Evolutionary conservation across 2,797 vertebrate species (phyloP), one percentile per base, ranked within the genome.

Genomic region (Danio jaintianensis): DNA sequence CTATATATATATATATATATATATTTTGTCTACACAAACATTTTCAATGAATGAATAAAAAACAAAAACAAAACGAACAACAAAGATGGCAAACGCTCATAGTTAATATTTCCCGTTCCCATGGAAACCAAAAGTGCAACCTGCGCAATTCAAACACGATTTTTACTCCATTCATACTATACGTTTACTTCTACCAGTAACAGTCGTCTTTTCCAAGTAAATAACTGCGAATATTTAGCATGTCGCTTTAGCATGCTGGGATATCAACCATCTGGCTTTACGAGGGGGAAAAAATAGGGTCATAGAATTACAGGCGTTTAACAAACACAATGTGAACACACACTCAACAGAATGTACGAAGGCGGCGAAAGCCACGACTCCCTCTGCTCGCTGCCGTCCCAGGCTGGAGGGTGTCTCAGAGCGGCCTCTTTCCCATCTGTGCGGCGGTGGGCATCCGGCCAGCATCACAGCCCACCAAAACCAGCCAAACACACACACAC

Each of bases 301-400:
- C 66, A 62, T 71, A 66, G 43, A 48, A 72, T 68, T 68, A 66
- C 68, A 71, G 40, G 53, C 45, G 50, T 72, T 71, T 64, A 79
- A 77, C 40, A 56, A 67, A 82, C 80, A 55, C 52, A 75, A 79
- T 70, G 70, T 63, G 52, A 47, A 82, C 70, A 71, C 77, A 76
- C 66, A 72, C 74, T 68, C 66, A 87, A 83, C 92, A 93, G 91
- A 93, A 91, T 90, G 91, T 90, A 80, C 83, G 91, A 91, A 88
- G 93, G 91, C 83, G 90, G 91, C 85, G 83, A 84, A 87, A 93
- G 91, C 91, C 91, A 92, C 89, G 90, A 92, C 91, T 92, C 82
- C 61, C 86, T 86, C 84, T 84, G 85, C 80, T 89, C 81, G 82
- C 84, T 58, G 75, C 85, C 80, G 80, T 88, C 87, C 80, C 61